Conservation (phyloP, 1,140 invertebrate genomes). For the Globodera rostochiensis region DNA sequence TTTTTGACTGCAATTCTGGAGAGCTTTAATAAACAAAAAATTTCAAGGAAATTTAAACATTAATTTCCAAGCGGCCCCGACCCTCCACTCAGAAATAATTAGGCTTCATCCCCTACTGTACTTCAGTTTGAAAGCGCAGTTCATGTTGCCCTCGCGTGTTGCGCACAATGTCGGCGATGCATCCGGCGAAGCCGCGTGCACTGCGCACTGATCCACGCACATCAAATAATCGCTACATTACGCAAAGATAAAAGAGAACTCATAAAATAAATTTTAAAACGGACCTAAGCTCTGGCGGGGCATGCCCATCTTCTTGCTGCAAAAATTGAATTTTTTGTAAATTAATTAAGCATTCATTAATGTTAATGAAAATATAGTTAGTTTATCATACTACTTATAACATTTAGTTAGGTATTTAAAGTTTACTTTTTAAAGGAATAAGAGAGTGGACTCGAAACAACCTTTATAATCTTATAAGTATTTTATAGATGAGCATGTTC, state of each 20-base stretch:
- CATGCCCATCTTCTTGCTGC: slow-evolving; percentile 46
- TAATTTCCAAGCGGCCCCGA: slow-evolving; percentile 6
- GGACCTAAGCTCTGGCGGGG: slow-evolving; percentile 38
- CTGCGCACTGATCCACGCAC: slow-evolving; percentile 62
- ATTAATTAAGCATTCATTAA: neutral
- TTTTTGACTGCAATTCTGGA: no score
- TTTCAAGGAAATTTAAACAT: slow-evolving; percentile 25
- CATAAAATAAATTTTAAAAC: slow-evolving; percentile 51
- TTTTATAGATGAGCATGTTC: no score
- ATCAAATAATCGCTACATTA: slow-evolving; percentile 50
- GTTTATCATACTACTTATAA: no score
- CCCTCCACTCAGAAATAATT: neutral
- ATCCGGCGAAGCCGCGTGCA: slow-evolving; percentile 51
- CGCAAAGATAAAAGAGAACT: slow-evolving; percentile 36
- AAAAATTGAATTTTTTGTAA: slow-evolving; percentile 7
- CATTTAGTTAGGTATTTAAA: no score
- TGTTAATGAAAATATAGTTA: no score
- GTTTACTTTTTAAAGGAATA: no score
- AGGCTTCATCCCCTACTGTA: slow-evolving; percentile 19
- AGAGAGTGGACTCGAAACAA: neutral
- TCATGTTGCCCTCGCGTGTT: slow-evolving; percentile 47
- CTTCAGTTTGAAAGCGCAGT: slow-evolving; percentile 63
- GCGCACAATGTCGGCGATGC: slow-evolving; percentile 38
- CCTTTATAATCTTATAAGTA: neutral
- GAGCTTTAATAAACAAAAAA: neutral